Percentiles rank a stretch among this genome's conserved stretches.
These are phyloP conservation scores for Gerris buenoi DNA, from an alignment of 1,140 invertebrate genomes.

Conservation along the genomic window DNA sequence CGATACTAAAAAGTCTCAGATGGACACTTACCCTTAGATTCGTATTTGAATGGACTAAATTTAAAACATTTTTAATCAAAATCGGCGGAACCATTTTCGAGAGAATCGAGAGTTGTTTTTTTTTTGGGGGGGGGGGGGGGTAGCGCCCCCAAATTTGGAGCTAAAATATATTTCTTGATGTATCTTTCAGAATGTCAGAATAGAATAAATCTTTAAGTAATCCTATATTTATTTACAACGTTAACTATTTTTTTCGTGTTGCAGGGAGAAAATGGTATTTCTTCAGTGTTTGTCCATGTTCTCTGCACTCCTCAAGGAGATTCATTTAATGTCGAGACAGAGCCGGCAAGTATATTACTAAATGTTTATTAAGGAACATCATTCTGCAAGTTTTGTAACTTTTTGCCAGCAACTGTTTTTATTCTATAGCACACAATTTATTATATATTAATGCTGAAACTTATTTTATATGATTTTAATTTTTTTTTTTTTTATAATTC, in stretches of 20 bases:
- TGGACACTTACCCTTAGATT: no score
- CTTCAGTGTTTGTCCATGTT: slow-evolving; percentile 69
- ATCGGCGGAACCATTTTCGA: no score
- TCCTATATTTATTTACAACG: no score
- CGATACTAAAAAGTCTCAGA: no score
- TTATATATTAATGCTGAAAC: neutral
- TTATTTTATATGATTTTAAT: slow-evolving; percentile 8
- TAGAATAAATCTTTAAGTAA: no score
- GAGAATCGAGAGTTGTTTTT: no score
- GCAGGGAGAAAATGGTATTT: slow-evolving; percentile 55
- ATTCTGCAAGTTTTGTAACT: neutral
- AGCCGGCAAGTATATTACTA: slow-evolving; percentile 39
- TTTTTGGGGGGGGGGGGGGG: no score
- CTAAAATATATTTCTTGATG: no score
- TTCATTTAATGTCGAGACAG: slow-evolving; percentile 31
- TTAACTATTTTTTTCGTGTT: slow-evolving; percentile 16
- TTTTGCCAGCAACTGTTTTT: neutral
- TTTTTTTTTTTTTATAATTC: slow-evolving; percentile 19
- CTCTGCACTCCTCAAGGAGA: slow-evolving; percentile 49
- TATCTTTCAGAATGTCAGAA: no score
- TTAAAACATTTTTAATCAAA: no score
- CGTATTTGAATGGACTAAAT: no score
- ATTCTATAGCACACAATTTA: neutral
- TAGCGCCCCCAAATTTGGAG: no score
- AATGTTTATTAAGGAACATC: neutral